phyloP scores from a whole-genome alignment of 2,888 invertebrate genomes.

The Apamea anceps region DNA sequence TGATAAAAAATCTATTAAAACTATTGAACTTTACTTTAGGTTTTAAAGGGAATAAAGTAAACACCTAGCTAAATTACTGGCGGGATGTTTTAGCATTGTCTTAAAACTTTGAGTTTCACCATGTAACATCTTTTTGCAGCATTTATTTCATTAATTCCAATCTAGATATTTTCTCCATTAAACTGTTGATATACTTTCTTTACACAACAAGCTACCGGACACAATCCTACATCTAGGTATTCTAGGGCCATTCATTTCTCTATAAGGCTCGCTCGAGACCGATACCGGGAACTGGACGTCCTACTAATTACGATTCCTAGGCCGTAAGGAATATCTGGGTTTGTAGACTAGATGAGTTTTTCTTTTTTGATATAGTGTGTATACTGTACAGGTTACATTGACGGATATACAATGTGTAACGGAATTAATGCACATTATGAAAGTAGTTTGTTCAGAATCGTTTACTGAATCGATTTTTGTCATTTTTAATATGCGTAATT shows the following conservation, averaged over 20 bases:
- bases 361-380: constrained; percentile 9
- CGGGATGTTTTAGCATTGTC: no score
- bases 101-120: no score
- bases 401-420: no score
- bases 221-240: constrained; percentile 31
- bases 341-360: constrained; percentile 55
- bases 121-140: no score
- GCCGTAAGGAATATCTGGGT: constrained; percentile 65
- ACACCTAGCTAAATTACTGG: no score
- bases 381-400: neutral
- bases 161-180: neutral
- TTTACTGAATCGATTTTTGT: no score
- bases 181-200: neutral
- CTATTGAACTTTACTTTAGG: no score
- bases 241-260: constrained; percentile 41
- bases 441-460: no score
- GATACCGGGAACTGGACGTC: constrained; percentile 61
- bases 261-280: constrained; percentile 57
- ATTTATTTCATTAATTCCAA: neutral
- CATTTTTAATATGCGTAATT: no score
- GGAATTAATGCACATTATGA: no score
- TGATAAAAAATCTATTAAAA: no score
- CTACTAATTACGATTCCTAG: constrained; percentile 71
- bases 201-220: constrained; percentile 29
- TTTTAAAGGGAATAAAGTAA: no score